These are phyloP conservation scores for Rhogogaster chlorosoma DNA, from an alignment of 2,888 invertebrate genomes.

Conservation along the genomic window DNA sequence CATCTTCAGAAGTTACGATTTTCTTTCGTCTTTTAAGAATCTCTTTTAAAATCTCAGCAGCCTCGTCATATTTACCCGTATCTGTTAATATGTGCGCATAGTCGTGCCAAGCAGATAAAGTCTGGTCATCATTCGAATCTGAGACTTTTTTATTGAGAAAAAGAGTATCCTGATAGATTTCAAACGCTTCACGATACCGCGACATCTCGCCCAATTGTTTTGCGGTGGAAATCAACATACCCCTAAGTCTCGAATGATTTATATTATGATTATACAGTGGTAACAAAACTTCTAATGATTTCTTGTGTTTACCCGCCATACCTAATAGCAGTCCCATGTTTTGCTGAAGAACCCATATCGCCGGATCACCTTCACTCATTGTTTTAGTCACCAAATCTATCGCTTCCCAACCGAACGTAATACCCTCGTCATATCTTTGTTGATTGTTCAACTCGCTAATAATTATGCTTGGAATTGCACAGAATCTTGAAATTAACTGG, in stretches of 20 bases:
- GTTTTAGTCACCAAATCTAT: not conserved
- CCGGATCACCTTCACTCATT: slow-evolving; percentile 13
- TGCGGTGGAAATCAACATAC: not conserved
- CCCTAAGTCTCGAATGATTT: not conserved
- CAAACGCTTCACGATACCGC: slow-evolving; percentile 7
- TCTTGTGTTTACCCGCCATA: not conserved
- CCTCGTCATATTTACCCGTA: not conserved
- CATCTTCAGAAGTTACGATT: not conserved
- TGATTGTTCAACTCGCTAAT: not conserved
- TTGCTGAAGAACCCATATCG: not conserved
- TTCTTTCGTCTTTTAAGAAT: not conserved
- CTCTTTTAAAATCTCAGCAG: not conserved
- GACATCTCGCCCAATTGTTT: not conserved
- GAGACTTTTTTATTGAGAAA: slow-evolving; percentile 12
- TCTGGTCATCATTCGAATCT: slow-evolving; percentile 8
- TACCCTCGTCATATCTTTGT: slow-evolving; percentile 17
- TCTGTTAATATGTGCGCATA: not conserved
- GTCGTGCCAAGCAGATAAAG: not conserved
- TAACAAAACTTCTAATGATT: not conserved
- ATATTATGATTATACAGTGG: not conserved
- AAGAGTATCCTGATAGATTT: slow-evolving; percentile 20
- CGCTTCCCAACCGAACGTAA: not conserved
- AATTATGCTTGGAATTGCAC: not conserved
- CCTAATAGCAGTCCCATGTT: slow-evolving; percentile 9
- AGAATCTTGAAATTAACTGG: not conserved